Evolutionary conservation across 1,140 invertebrate genomes (phyloP), one percentile per base, ranked within the genome.

Genomic region (Aphis craccivora): DNA sequence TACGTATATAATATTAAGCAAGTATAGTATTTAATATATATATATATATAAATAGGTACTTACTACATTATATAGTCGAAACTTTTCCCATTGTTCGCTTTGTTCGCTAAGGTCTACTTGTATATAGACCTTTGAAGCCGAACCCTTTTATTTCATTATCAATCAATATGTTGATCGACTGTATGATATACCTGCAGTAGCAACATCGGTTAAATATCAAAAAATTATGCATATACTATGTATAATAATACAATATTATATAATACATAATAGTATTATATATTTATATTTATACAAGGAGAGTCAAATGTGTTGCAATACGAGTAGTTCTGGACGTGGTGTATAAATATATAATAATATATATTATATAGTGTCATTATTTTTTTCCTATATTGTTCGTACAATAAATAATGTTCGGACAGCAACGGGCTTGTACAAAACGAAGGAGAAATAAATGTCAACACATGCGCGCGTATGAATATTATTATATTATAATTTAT

Each of bases 371-470:
- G 35, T 90, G 18, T 40, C 11, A 14, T 43, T 90, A 60, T 55
- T 53, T 45, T 90, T 90, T 60, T 35, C 43, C 23, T 40, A 48
- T n/a, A 18, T 48, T 83, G 11, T 48, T 48, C 25, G 40, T 76
- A 83, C 45, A 84, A 53, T 92, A 92, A 92, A 83, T 92, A 92
- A 92, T 48, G 22, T 83, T 92, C 30, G 35, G 11, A 92, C 45
- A 53, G n/a, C 55, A 81, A 48, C 91, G 45, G 9, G 30, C 37
- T n/a, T 83, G 43, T 83, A 92, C 35, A 48, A 91, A 83, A 83
- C 67, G 83, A 92, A 92, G 45, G 67, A 92, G 45, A 92, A 92
- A 92, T 83, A 53, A 84, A 92, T 92, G 91, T 92, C 91, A 92
- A 92, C 76, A 92, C n/a, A 25, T 0, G 30, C 43, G 30, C 8